Evolutionary conservation across 2,113 vertebrate species (phyloP).

Genomic region (Pedetes capensis): DNA sequence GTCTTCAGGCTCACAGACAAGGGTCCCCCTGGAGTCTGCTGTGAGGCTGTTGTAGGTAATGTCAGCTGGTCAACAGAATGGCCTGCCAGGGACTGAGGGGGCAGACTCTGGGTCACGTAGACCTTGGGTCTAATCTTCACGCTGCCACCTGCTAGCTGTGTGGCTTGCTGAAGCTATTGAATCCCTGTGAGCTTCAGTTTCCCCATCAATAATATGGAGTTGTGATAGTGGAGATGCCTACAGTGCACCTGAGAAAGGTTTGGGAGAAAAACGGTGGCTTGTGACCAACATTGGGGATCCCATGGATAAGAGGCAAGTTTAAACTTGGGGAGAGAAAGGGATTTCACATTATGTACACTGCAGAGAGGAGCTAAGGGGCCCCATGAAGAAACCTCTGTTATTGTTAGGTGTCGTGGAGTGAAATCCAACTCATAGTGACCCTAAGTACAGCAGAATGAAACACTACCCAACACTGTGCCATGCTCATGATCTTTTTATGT

Average conservation of each 20-base stretch:
- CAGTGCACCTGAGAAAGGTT: not conserved
- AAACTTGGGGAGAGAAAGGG: not conserved
- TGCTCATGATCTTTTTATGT: too few species aligned
- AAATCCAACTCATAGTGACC: too few species aligned
- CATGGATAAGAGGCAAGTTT: not conserved
- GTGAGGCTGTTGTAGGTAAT: not conserved
- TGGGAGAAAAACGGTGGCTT: not conserved
- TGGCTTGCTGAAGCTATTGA: not conserved
- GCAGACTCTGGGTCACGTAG: not conserved
- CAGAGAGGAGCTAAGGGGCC: not conserved
- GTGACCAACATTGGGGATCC: not conserved
- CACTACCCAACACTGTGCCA: too few species aligned
- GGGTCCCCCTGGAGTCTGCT: not conserved
- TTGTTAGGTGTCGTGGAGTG: too few species aligned
- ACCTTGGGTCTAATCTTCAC: not conserved
- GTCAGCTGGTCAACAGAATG: not conserved
- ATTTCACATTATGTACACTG: not conserved
- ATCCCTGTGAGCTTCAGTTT: not conserved
- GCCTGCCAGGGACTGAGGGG: not conserved
- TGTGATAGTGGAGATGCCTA: not conserved
- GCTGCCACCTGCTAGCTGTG: not conserved
- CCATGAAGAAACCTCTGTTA: too few species aligned
- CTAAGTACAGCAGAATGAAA: too few species aligned
- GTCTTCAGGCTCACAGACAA: not conserved
- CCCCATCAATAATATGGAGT: not conserved